Conservation (phyloP, 2,797 vertebrate genomes). For the Morus bassanus region DNA sequence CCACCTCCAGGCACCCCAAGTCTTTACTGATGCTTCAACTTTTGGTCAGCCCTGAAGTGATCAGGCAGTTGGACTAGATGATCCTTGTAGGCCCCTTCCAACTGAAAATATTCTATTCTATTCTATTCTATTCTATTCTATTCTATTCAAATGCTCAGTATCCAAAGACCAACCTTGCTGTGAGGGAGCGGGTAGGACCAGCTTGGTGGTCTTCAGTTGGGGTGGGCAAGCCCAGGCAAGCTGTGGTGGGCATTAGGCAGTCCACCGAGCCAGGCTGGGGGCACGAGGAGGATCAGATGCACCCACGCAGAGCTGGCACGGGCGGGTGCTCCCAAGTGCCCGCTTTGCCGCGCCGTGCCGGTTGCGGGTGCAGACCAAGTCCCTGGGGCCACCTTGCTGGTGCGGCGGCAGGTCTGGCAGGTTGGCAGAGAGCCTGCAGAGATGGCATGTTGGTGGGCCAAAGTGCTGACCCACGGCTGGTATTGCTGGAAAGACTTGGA, state of each 20-base stretch:
- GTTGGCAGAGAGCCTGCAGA: neutral
- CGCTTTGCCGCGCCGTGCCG: fast-evolving
- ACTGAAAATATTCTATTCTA: neutral
- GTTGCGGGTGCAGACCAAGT: neutral
- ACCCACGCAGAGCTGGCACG: too few relatives aligned
- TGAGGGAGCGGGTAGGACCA: fast-evolving
- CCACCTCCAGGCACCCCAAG: neutral
- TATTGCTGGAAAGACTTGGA: neutral
- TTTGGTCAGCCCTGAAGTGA: neutral
- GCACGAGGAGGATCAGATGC: fast-evolving
- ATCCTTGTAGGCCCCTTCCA: neutral
- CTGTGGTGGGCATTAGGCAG: neutral
- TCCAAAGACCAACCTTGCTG: neutral
- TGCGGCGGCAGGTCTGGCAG: neutral
- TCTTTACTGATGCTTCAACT: neutral
- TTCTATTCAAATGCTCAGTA: neutral
- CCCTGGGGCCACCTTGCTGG: neutral
- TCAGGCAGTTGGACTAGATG: neutral
- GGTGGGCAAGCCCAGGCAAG: neutral
- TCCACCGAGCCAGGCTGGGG: neutral
- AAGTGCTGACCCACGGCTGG: neutral
- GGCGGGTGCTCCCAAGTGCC: neutral
- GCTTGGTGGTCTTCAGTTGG: neutral
- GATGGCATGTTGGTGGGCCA: neutral
- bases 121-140: neutral